Conservation (phyloP, 2,888 invertebrate species). For the Kuschelorhynchus macadamiae region DNA sequence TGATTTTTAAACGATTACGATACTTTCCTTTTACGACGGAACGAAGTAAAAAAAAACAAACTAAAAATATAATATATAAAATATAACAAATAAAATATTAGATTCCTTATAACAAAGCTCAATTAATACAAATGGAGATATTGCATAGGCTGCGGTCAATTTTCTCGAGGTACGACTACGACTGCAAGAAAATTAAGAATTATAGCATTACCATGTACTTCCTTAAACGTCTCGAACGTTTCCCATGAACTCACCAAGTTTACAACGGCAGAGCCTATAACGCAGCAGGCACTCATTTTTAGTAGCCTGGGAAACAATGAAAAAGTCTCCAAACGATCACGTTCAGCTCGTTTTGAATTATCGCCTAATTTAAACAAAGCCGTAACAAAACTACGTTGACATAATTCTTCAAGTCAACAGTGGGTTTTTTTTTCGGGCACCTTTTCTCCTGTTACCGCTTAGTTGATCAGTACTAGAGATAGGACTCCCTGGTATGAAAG, state of each 20-base stretch:
- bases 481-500: not conserved
- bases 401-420: conserved; percentile 3
- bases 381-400: conserved; percentile 26
- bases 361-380: conserved; percentile 40
- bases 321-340: conserved; percentile 36
- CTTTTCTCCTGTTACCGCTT: not conserved
- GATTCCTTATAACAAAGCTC: too few relatives aligned
- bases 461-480: not conserved
- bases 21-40: too few relatives aligned
- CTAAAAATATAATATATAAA: too few relatives aligned
- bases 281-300: conserved; percentile 31
- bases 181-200: not conserved
- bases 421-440: not conserved
- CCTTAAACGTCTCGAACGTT: conserved; percentile 21
- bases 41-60: too few relatives aligned
- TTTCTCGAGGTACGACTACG: not conserved
- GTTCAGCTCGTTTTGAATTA: conserved; percentile 43
- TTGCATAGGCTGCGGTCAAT: too few relatives aligned
- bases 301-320: conserved; percentile 40
- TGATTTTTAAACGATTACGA: too few relatives aligned
- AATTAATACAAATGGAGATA: too few relatives aligned
- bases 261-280: conserved; percentile 33
- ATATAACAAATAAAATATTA: too few relatives aligned
- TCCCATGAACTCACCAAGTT: conserved; percentile 31
- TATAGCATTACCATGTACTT: conserved; percentile 14